Percentiles rank a stretch among this genome's conserved stretches.
These are phyloP conservation scores for Anabas testudineus DNA, from an alignment of 2,797 vertebrate genomes.

Conservation along the genomic window DNA sequence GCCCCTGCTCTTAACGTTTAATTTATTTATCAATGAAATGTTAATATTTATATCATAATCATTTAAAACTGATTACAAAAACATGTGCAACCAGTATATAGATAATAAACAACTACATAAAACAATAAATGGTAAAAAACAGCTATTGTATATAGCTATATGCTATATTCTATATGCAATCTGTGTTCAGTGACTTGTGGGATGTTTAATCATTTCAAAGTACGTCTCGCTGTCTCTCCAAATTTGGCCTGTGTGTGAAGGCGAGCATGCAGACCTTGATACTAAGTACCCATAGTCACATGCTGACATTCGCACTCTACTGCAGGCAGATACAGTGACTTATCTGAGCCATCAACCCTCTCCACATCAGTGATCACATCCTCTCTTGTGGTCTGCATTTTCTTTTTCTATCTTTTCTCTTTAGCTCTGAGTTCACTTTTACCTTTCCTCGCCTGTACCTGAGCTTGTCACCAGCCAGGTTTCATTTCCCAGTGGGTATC, in stretches of 20 bases:
- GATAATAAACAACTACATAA: background rate
- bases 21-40: no score
- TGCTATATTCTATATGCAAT: background rate
- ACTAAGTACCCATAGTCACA: slow-evolving; percentile 27
- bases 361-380: slow-evolving; percentile 39
- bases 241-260: slow-evolving; percentile 1
- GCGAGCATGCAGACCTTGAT: slow-evolving; percentile 2
- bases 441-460: background rate
- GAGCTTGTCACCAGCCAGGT: slow-evolving; percentile 10
- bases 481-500: slow-evolving; percentile 6
- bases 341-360: slow-evolving; percentile 45
- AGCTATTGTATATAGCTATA: no score
- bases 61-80: no score
- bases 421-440: background rate
- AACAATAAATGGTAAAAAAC: no score
- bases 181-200: slow-evolving; percentile 2
- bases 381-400: slow-evolving; percentile 4
- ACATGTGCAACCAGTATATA: no score
- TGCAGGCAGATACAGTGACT: slow-evolving; percentile 51
- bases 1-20: no score
- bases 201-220: slow-evolving; percentile 1
- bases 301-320: slow-evolving; percentile 38
- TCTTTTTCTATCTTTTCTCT: background rate
- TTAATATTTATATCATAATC: background rate
- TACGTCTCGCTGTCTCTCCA: slow-evolving; percentile 4